Evolutionary conservation across 2,113 vertebrate genomes (phyloP).

Genomic region (Macroglossus sobrinus): DNA sequence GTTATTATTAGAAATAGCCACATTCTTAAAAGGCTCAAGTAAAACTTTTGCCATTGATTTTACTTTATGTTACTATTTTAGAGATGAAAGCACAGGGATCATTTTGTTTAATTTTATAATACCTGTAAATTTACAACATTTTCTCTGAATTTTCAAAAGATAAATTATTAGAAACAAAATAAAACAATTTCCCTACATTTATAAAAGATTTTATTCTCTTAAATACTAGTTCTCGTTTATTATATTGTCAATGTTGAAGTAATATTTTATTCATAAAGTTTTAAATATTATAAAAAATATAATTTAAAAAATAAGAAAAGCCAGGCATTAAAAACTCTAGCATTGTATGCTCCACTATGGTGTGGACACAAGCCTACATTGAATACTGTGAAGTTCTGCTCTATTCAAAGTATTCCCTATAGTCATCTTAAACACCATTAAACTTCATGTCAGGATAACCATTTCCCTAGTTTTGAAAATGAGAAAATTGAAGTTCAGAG

Average conservation of each 20-base stretch:
- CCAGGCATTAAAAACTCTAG: not conserved
- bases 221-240: not conserved
- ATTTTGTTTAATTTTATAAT: not conserved
- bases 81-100: not conserved
- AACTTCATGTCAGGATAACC: not conserved
- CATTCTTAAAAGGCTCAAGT: not conserved
- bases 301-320: not conserved
- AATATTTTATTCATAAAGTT: not conserved
- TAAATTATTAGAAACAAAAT: not conserved
- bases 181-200: not conserved
- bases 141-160: not conserved
- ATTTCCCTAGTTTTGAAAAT: not conserved
- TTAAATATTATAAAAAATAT: not conserved
- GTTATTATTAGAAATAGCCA: not conserved
- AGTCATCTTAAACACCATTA: not conserved
- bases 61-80: not conserved
- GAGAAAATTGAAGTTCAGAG: not conserved
- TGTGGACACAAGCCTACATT: not conserved
- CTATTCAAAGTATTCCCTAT: not conserved
- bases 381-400: not conserved
- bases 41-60: not conserved
- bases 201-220: not conserved
- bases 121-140: not conserved
- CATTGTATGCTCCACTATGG: fast-evolving
- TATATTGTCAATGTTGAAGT: not conserved